phyloP scores from a whole-genome alignment of 2,888 invertebrate species.

The Habrosyne pyritoides region DNA sequence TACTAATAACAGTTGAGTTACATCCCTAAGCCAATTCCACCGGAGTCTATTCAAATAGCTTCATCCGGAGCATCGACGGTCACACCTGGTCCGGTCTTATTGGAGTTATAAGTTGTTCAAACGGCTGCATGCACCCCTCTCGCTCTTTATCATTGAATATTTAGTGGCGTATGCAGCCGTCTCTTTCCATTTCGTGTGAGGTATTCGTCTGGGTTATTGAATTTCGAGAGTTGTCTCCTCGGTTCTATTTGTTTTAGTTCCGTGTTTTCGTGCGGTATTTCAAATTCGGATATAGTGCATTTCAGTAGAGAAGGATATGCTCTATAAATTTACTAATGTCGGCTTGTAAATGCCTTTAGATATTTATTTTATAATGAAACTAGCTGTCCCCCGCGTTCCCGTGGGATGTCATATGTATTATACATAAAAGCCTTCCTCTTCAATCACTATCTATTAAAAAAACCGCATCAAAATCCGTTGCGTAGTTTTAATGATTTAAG shows the following conservation, averaged over 20 bases:
- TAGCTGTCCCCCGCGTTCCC: no score
- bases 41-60: slow-evolving; percentile 67
- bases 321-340: neutral
- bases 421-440: no score
- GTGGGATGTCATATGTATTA: no score
- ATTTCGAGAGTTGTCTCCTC: slow-evolving; percentile 40
- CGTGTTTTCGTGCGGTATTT: neutral
- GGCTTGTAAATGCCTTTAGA: no score
- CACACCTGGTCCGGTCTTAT: slow-evolving; percentile 78
- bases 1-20: slow-evolving; percentile 30
- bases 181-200: slow-evolving; percentile 37
- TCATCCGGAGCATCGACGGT: slow-evolving; percentile 60
- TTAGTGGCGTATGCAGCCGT: slow-evolving; percentile 43
- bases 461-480: no score
- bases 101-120: slow-evolving; percentile 82
- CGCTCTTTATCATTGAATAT: slow-evolving; percentile 56
- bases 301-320: neutral
- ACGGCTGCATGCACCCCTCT: slow-evolving; percentile 52
- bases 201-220: slow-evolving; percentile 53
- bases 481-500: no score
- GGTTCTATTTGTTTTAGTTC: slow-evolving; percentile 28
- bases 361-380: no score
- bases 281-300: neutral
- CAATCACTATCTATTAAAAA: no score
- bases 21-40: slow-evolving; percentile 35